Evolutionary conservation across 2,888 invertebrate species (phyloP).

Genomic region (Drosophila mimetica): DNA sequence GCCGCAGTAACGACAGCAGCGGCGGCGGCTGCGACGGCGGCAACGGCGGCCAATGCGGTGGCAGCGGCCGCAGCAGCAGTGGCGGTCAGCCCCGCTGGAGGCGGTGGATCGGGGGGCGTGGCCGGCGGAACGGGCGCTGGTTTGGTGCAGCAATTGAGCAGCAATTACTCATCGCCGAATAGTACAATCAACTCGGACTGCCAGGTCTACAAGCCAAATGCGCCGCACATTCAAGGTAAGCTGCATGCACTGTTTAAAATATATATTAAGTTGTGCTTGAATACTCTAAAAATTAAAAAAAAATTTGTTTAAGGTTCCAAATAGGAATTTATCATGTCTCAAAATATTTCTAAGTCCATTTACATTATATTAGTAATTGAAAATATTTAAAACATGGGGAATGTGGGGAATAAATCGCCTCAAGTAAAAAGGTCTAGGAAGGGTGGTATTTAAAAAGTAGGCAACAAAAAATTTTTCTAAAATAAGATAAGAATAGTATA

Average conservation of each 20-base stretch:
- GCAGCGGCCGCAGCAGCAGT: constrained; percentile 74
- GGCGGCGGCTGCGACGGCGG: constrained; percentile 56
- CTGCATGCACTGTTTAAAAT: neutral
- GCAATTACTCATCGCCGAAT: constrained; percentile 84
- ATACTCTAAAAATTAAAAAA: too few relatives aligned
- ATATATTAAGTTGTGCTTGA: too few relatives aligned
- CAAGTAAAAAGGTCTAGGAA: too few relatives aligned
- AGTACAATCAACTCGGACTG: constrained; percentile 85
- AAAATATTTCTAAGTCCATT: too few relatives aligned
- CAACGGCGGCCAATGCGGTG: constrained; percentile 55
- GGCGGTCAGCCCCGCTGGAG: constrained; percentile 38
- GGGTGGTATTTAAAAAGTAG: too few relatives aligned
- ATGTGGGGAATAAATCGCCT: too few relatives aligned
- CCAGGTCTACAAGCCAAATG: constrained; percentile 88
- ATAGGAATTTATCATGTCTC: too few relatives aligned
- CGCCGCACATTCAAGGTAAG: constrained; percentile 85
- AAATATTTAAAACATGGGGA: too few relatives aligned
- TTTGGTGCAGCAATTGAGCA: constrained; percentile 74
- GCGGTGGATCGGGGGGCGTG: constrained; percentile 32
- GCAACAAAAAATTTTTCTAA: too few relatives aligned
- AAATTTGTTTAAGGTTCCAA: too few relatives aligned
- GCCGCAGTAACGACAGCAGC: constrained; percentile 82
- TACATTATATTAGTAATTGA: too few relatives aligned
- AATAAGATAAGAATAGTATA: too few relatives aligned
- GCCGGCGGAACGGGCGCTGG: constrained; percentile 42